These are phyloP conservation scores for Artibeus jamaicensis DNA, from an alignment of 2,797 vertebrate genomes.

Conservation along the genomic window DNA sequence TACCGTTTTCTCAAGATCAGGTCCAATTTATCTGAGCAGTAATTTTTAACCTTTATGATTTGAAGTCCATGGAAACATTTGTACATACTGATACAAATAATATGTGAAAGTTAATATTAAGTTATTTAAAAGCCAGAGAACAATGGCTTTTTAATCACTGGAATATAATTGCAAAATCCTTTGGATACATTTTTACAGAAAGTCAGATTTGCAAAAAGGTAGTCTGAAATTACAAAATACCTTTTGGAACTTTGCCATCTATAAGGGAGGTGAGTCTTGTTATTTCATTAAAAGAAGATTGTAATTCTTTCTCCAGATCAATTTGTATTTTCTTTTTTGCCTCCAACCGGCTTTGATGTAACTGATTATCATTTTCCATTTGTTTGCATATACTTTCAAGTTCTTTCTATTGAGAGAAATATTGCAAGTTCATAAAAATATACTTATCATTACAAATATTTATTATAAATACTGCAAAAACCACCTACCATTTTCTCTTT, in stretches of 20 bases:
- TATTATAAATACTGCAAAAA: background rate
- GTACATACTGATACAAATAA: background rate
- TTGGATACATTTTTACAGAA: background rate
- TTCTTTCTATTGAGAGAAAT: conserved; percentile 77
- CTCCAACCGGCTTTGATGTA: conserved; percentile 79
- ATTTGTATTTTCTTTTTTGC: conserved; percentile 82
- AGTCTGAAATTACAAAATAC: conserved; percentile 78
- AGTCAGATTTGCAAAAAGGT: background rate
- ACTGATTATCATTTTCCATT: conserved; percentile 80
- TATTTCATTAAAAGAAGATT: conserved; percentile 89
- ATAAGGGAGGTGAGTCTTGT: conserved; percentile 86
- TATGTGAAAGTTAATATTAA: background rate
- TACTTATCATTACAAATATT: background rate
- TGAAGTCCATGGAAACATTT: background rate
- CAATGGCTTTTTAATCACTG: background rate
- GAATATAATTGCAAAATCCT: background rate
- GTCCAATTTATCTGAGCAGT: conserved; percentile 20
- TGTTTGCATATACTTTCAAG: conserved; percentile 71
- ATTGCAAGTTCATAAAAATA: background rate
- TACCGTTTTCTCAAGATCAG: background rate
- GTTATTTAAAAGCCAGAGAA: background rate
- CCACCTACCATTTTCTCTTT: conserved; percentile 88
- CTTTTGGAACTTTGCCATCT: conserved; percentile 91
- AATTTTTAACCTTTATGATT: background rate
- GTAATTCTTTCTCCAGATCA: conserved; percentile 86